Base-by-base conservation (phyloP, 2,113 vertebrate species). In the Oncorhynchus gorbuscha region DNA sequence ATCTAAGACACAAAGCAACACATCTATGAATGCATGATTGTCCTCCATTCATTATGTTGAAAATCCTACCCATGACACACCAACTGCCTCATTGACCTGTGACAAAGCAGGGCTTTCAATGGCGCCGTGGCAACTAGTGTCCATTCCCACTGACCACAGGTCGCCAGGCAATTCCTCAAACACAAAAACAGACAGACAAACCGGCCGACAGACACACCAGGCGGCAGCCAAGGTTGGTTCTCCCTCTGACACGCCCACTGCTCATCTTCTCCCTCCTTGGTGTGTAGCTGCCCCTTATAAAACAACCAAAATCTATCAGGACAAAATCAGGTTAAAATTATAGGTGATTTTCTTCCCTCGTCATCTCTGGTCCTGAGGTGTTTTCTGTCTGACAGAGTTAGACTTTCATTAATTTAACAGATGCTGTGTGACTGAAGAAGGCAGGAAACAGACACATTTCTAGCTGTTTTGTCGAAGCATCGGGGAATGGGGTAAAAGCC, bases 391-490 rank as follows among this genome's bases (percentile, higher is more conserved):
- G 26, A 76, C 48, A 73, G 62, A 76, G 24, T 45, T 67, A 32
- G 13, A 1, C 32, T 68, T 66, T 77, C 51, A 81, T 74, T 64
- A 58, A 49, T 83, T 80, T 79, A 83, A 64, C 83, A 85, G 87
- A 80, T 69, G 74, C 67, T n/a, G 30, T 30, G 13, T 20, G 67
- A 8, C 30, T 35, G 30, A 45, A 3, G 32, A 77, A 55, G 51
- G 45, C 75, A 73, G 83, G 73, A 83, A 73, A 75, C 73, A 11
- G 75, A 78, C 48, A 55, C 62, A 69, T 73, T 81, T 18, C 72
- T 55, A 24, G 32, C 74, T 13, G 55, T n/a, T 12, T 16, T 4
- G 1, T 67, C 7, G 32, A 22, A 49, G 22, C 62, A 14, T 69
- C 5, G 45, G 66, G 22, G 62, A 73, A 30, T 48, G 8, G 58